Evolutionary conservation across 2,797 vertebrate species (phyloP).

Genomic region (Alcedo atthis): DNA sequence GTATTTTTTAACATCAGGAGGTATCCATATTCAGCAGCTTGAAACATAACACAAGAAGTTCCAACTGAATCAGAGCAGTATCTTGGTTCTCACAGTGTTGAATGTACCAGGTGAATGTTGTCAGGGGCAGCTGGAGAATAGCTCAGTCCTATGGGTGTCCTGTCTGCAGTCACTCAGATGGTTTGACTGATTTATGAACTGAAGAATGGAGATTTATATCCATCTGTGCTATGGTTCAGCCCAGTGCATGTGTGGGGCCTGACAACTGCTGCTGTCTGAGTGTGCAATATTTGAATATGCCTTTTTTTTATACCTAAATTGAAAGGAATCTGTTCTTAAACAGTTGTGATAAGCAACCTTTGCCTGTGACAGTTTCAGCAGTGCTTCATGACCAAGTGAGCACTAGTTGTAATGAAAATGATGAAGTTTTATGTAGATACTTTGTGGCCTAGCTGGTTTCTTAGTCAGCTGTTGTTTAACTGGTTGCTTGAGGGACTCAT

Average conservation of each 20-base stretch:
- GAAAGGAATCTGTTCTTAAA: conserved; percentile 24
- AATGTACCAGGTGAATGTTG: not conserved
- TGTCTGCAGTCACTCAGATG: not conserved
- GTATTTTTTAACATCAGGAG: not conserved
- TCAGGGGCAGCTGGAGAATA: conserved; percentile 10
- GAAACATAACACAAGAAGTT: not conserved
- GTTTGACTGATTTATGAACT: conserved; percentile 41
- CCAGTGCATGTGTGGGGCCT: not conserved
- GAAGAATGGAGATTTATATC: conserved; percentile 26
- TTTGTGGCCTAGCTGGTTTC: not conserved
- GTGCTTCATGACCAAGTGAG: not conserved
- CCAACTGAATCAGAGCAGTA: not conserved
- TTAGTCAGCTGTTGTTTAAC: not conserved
- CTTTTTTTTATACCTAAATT: conserved; percentile 21
- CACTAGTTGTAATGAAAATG: not conserved
- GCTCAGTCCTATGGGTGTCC: not conserved
- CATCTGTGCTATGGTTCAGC: not conserved
- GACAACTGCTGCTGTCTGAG: not conserved
- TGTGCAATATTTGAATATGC: not conserved
- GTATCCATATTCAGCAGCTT: conserved; percentile 33
- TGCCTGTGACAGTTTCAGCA: not conserved
- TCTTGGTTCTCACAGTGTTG: not conserved
- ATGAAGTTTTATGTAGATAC: not conserved
- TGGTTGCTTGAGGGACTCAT: not conserved
- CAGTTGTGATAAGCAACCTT: not conserved